These are phyloP conservation scores for Ceratotherium simum DNA, from an alignment of 2,113 vertebrate species.

Conservation along the genomic window DNA sequence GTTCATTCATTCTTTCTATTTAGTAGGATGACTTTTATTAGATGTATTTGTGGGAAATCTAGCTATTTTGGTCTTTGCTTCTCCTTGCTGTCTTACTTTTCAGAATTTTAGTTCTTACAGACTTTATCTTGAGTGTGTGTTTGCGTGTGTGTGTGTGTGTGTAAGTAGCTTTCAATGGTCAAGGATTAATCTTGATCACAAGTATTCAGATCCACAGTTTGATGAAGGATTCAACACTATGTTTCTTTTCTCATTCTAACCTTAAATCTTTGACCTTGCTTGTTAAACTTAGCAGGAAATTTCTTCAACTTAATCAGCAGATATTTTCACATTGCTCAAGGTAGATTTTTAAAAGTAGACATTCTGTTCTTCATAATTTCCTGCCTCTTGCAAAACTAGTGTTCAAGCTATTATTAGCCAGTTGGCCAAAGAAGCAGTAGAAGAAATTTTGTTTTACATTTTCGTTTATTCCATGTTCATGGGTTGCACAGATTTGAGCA, in stretches of 20 bases:
- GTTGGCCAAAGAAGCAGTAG: neutral
- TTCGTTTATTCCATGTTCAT: neutral
- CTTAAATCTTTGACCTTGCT: neutral
- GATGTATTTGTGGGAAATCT: neutral
- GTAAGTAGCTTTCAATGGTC: neutral
- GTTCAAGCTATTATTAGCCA: neutral
- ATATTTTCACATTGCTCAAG: conserved; percentile 24
- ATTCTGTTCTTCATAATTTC: neutral
- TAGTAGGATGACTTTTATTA: neutral
- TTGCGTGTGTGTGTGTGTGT: neutral
- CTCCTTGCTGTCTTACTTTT: neutral
- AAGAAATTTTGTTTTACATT: neutral
- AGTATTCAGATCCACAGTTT: conserved; percentile 6
- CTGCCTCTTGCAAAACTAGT: neutral
- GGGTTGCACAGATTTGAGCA: neutral
- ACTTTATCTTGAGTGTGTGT: neutral
- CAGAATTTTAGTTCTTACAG: neutral
- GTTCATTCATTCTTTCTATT: neutral
- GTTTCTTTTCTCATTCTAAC: neutral
- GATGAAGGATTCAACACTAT: neutral
- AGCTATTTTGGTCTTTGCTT: neutral
- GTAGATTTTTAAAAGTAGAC: conserved; percentile 11
- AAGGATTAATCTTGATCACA: neutral
- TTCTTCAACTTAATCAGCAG: neutral
- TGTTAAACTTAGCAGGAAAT: conserved; percentile 29